Evolutionary conservation across 2,113 vertebrate genomes (phyloP).

Genomic region (Sceloporus tristichus): DNA sequence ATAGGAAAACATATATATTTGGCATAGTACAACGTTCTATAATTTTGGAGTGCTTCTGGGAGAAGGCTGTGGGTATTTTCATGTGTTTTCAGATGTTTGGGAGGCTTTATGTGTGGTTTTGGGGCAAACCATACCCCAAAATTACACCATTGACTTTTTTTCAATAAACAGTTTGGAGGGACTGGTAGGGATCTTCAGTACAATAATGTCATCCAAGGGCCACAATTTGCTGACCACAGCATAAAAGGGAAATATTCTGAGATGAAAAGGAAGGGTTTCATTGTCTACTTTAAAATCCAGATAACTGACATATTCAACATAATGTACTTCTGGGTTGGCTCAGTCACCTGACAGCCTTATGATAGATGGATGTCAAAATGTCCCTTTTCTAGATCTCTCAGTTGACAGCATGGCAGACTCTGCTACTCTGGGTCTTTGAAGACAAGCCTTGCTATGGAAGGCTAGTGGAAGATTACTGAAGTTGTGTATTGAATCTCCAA

Average conservation of each 20-base stretch:
- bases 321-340: conserved; percentile 73
- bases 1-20: no score
- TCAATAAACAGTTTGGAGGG: no score
- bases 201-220: no score
- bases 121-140: no score
- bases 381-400: conserved; percentile 74
- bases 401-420: conserved; percentile 74
- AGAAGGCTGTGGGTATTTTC: no score
- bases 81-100: no score
- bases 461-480: conserved; percentile 47
- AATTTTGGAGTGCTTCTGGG: no score
- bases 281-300: conserved; percentile 49
- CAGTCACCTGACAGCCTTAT: conserved; percentile 75
- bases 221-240: no score
- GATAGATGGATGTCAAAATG: conserved; percentile 78
- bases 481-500: conserved; percentile 69
- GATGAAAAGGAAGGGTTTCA: conserved; percentile 45
- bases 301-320: conserved; percentile 73
- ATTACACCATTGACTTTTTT: no score
- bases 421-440: conserved; percentile 75
- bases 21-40: no score
- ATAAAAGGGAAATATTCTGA: conserved; percentile 36
- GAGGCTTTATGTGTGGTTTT: no score
- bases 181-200: no score
- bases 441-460: conserved; percentile 64